These are phyloP conservation scores for Phytoseiulus persimilis DNA, from an alignment of 2,888 invertebrate species.

Conservation along the genomic window DNA sequence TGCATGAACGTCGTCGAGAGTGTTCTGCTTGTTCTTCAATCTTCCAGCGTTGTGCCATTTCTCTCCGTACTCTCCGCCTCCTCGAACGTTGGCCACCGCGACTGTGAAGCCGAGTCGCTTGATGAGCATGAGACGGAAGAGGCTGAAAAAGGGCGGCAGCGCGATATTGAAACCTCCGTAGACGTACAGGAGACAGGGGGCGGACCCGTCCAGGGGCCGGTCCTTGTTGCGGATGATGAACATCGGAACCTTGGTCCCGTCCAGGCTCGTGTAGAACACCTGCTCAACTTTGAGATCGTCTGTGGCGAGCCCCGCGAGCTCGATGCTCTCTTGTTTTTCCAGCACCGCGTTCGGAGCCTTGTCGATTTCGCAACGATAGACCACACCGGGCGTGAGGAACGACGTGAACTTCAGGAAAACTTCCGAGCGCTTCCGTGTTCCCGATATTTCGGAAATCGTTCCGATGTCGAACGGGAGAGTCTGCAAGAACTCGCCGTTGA, in stretches of 20 bases:
- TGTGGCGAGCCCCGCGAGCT: conserved; percentile 70
- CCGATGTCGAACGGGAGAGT: conserved; percentile 77
- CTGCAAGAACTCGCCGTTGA: conserved; percentile 65
- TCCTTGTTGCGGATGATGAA: conserved; percentile 64
- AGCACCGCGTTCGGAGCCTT: conserved; percentile 56
- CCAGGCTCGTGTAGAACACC: conserved; percentile 83
- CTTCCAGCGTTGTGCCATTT: conserved; percentile 92
- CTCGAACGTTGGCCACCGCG: conserved; percentile 86
- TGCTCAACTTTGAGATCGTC: conserved; percentile 73
- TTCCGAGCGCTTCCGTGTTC: conserved; percentile 72
- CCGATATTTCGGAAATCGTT: conserved; percentile 71
- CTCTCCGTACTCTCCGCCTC: conserved; percentile 95
- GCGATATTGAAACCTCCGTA: conserved; percentile 95
- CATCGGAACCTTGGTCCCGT: conserved; percentile 90
- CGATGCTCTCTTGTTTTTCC: conserved; percentile 56
- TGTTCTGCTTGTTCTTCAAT: conserved; percentile 85
- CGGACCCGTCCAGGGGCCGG: conserved; percentile 60
- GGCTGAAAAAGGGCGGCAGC: conserved; percentile 78
- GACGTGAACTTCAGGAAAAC: conserved; percentile 90
- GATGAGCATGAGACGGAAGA: conserved; percentile 75
- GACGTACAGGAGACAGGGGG: conserved; percentile 80
- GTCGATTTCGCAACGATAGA: conserved; percentile 75
- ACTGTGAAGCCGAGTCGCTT: conserved; percentile 78
- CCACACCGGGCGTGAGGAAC: conserved; percentile 77
- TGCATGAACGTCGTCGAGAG: conserved; percentile 88